Evolutionary conservation across 1,140 invertebrate species (phyloP), one percentile per base, ranked within the genome.

Genomic region (Parapsyche elsis): DNA sequence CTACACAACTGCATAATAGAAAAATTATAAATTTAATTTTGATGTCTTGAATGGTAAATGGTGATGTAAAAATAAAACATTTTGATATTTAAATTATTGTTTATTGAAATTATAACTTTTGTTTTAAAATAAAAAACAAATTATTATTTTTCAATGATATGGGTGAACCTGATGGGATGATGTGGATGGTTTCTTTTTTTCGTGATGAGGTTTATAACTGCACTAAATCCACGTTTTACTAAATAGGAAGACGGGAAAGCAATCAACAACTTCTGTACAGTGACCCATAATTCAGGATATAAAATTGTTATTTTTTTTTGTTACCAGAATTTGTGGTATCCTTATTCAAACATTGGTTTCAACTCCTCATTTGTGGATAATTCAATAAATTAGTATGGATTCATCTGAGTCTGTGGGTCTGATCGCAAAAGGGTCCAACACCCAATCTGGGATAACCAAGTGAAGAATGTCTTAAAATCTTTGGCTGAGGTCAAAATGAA

Each of bases 381-480:
- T 80, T 80, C 78, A 79, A 80, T 75, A 7, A 80, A 76, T 76
- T 81, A 74, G 67, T 74, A 53, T 79, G 76, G 14, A 74, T 81
- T 81, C 77, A 78, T 81, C 44, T 79, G 74, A 12, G 19, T 79
- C 45, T 24, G 38, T 79, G 45, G 10, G 24, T 44, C n/a, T 57
- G 59, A 30, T 80, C 78, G 9, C 75, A 78, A 78, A 81, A 81
- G 9, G 80, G 45, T 81, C 23, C 76, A 81, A 80, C 78, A 80
- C 67, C 76, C 80, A 81, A 57, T 81, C 76, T 61, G 80, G 80
- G 45, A 81, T 81, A 81, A 38, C 76, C 67, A 81, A 79, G 76
- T 81, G 76, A 81, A 81, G 81, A 81, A 81, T 81, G 77, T 80
- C 71, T 81, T 81, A 21, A 81, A 81, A 81, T 76, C 71, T 81